phyloP scores from a whole-genome alignment of 2,888 invertebrate species.

The Cheilosia scutellata region DNA sequence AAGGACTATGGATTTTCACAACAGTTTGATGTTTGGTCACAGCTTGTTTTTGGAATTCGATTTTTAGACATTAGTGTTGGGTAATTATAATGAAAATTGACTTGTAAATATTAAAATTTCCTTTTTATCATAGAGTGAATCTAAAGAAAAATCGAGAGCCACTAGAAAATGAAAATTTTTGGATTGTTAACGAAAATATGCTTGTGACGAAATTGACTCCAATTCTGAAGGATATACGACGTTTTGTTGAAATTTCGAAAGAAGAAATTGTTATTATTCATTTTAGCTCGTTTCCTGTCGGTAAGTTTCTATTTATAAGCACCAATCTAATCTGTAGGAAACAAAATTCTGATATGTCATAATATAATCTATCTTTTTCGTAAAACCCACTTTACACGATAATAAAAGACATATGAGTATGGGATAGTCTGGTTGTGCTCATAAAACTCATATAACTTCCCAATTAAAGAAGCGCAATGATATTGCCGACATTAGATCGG shows the following conservation, averaged over 20 bases:
- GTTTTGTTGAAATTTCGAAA: constrained; percentile 88
- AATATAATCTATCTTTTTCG: too few species aligned
- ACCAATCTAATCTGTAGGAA: neutral
- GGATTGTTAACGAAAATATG: constrained; percentile 83
- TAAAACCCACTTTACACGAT: too few species aligned
- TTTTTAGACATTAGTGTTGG: constrained; percentile 93
- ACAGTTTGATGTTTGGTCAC: constrained; percentile 92
- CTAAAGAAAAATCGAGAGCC: constrained; percentile 60
- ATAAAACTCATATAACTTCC: too few species aligned
- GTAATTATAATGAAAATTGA: constrained; percentile 81
- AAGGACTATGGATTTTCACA: constrained; percentile 86
- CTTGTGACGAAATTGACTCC: constrained; percentile 87
- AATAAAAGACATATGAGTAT: too few species aligned
- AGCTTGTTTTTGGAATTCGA: constrained; percentile 93
- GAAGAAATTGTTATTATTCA: constrained; percentile 93
- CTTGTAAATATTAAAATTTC: neutral
- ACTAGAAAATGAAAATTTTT: constrained; percentile 80
- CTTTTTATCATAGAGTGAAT: constrained; percentile 33
- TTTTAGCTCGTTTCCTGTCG: constrained; percentile 91
- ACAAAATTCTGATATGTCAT: too few species aligned
- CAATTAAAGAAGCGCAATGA: too few species aligned
- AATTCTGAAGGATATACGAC: constrained; percentile 88
- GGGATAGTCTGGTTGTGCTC: too few species aligned
- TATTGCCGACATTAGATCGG: too few species aligned
- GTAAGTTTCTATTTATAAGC: constrained; percentile 67